Conservation (phyloP, 1,140 invertebrate species). For the Pseudomyrmex sp. region DNA sequence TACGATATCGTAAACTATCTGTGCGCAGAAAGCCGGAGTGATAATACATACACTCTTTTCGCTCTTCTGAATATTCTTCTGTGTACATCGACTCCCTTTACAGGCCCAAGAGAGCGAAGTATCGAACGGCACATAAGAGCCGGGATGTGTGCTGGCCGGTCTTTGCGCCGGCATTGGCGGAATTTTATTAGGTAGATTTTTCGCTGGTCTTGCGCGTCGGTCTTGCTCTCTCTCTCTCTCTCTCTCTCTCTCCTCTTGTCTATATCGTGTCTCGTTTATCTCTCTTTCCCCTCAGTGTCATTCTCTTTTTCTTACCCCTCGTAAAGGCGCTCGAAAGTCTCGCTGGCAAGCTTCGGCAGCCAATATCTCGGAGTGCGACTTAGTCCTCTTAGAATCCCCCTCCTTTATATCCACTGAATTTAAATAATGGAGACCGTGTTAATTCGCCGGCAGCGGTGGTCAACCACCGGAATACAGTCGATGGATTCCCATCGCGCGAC, state of each 20-base stretch:
- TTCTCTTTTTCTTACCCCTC: conserved; percentile 39
- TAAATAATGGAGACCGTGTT: conserved; percentile 79
- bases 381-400: conserved; percentile 78
- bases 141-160: conserved; percentile 1
- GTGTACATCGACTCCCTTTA: neutral
- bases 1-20: conserved; percentile 57
- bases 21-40: conserved; percentile 26
- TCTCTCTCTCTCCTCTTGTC: conserved; percentile 9
- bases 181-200: conserved; percentile 80
- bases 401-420: conserved; percentile 80
- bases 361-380: conserved; percentile 81
- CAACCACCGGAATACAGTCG: conserved; percentile 45
- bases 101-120: neutral
- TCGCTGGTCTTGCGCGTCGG: conserved; percentile 9
- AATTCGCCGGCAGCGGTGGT: conserved; percentile 73
- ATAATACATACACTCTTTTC: conserved; percentile 35
- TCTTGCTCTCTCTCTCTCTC: neutral
- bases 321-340: conserved; percentile 57
- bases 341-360: conserved; percentile 74
- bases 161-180: conserved; percentile 20
- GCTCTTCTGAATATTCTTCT: conserved; percentile 28
- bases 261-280: conserved; percentile 25
- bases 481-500: conserved; percentile 35
- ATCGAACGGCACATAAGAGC: conserved; percentile 26
- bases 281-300: conserved; percentile 18